Conservation (phyloP, 2,113 vertebrate species). For the Hyaena hyaena region DNA sequence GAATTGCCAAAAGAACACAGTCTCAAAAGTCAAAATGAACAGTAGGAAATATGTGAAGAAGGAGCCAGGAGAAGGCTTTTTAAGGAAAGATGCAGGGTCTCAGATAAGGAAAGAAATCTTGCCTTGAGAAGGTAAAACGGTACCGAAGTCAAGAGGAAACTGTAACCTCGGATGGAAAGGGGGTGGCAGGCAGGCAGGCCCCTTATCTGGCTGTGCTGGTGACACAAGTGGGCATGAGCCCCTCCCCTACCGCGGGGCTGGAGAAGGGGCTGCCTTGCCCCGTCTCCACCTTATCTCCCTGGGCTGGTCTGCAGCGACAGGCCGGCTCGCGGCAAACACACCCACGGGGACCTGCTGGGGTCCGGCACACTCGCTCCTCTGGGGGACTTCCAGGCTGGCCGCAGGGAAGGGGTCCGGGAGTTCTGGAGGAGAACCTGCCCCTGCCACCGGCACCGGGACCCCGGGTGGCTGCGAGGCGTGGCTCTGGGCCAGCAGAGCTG, state of each 20-base stretch:
- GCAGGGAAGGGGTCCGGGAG: background rate
- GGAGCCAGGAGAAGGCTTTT: background rate
- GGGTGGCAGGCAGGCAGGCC: background rate
- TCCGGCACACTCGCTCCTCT: background rate
- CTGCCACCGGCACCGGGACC: background rate
- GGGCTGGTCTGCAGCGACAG: background rate
- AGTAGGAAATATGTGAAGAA: background rate
- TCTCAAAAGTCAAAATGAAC: background rate
- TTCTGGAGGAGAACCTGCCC: background rate
- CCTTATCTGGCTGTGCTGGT: background rate
- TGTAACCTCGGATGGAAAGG: background rate
- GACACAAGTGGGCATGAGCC: accelerated
- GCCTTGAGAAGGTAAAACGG: background rate
- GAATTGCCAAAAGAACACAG: background rate
- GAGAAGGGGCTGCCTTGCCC: background rate
- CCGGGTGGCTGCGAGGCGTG: accelerated
- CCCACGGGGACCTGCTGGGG: background rate
- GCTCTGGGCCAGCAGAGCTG: background rate
- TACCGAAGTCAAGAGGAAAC: too few species aligned
- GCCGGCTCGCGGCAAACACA: background rate
- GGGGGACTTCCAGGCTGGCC: background rate
- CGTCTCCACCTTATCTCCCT: accelerated
- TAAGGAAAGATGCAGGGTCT: background rate
- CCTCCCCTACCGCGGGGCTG: background rate
- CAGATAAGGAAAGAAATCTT: background rate